Evolutionary conservation across 1,140 invertebrate genomes (phyloP).

Genomic region (Papilio xuthus): DNA sequence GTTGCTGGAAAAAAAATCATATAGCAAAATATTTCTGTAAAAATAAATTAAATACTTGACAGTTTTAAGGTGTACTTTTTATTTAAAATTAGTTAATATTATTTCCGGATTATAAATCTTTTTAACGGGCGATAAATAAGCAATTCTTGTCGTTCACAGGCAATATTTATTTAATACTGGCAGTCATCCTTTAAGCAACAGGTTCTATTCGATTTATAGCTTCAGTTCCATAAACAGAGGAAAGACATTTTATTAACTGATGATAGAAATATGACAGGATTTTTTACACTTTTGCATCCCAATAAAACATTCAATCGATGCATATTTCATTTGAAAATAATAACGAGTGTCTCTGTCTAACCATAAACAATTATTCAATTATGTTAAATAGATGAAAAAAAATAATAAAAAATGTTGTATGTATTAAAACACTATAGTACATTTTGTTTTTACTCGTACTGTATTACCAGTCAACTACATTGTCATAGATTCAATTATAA

Average conservation of each 20-base stretch:
- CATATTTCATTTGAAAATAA: neutral
- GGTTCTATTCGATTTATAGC: slow-evolving; percentile 34
- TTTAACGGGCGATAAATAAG: slow-evolving; percentile 28
- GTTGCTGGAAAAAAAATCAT: too few relatives aligned
- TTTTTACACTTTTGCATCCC: neutral
- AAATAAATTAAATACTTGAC: too few relatives aligned
- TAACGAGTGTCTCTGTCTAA: neutral
- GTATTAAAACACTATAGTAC: neutral
- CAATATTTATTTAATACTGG: slow-evolving; percentile 31
- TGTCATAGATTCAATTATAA: neutral
- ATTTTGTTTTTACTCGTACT: neutral
- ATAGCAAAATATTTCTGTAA: too few relatives aligned
- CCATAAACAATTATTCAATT: neutral
- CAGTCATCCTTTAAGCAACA: slow-evolving; percentile 29
- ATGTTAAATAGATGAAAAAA: too few relatives aligned
- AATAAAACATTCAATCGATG: neutral
- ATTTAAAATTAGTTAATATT: neutral
- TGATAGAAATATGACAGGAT: neutral
- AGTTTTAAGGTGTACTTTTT: neutral
- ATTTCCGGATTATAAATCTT: neutral
- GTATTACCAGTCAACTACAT: neutral
- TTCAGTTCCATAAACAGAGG: neutral
- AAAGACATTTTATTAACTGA: slow-evolving; percentile 5
- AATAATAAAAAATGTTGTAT: too few relatives aligned
- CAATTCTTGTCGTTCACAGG: slow-evolving; percentile 16